Evolutionary conservation across 2,113 vertebrate genomes (phyloP).

Genomic region (Noctilio leporinus): DNA sequence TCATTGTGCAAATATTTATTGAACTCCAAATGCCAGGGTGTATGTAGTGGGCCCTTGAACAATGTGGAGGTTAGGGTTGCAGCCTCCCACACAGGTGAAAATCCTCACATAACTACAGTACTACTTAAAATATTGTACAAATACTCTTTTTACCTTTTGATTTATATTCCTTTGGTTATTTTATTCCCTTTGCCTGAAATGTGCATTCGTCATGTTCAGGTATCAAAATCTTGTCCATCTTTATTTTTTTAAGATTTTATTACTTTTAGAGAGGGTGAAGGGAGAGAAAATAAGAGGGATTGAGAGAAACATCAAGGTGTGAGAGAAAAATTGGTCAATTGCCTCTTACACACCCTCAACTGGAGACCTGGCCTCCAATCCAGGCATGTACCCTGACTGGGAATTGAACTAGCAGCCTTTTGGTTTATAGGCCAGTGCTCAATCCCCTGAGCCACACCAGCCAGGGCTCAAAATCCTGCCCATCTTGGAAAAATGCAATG

Average conservation of each 20-base stretch:
- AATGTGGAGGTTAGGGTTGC: neutral
- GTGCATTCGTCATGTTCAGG: neutral
- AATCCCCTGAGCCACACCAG: no score
- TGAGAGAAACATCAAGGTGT: no score
- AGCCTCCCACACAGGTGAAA: neutral
- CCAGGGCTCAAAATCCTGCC: neutral
- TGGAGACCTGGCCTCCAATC: no score
- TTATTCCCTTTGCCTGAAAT: conserved; percentile 6
- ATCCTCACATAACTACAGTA: neutral
- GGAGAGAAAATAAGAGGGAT: no score
- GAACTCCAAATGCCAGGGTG: neutral
- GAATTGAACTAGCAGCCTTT: no score
- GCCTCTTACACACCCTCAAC: no score
- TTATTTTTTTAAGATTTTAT: neutral
- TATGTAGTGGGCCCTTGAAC: neutral
- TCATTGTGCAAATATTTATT: neutral
- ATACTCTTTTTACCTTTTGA: neutral
- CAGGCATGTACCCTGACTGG: no score
- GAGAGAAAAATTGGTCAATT: no score
- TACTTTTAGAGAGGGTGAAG: no score
- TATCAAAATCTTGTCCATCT: neutral
- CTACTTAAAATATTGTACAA: neutral
- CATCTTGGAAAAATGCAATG: neutral
- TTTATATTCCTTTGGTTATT: neutral
- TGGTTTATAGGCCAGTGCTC: no score